A percentile compares a stretch with the other conserved stretches of the same genome.
Conservation (phyloP, 2,113 vertebrate species). For the Myotis yumanensis region DNA sequence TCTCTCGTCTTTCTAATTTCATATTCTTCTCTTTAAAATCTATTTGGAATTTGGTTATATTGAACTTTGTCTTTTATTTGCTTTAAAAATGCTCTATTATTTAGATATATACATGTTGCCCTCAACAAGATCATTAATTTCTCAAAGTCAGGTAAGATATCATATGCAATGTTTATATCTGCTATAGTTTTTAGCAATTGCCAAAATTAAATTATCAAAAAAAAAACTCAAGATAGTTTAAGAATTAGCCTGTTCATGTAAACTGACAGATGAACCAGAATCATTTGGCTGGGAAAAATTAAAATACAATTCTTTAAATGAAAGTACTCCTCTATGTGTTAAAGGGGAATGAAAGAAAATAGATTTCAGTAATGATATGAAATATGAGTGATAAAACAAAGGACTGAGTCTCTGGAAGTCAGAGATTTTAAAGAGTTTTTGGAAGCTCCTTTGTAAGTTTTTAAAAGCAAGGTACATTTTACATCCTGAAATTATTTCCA, state of each 20-base stretch:
- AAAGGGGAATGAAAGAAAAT: conserved; percentile 25
- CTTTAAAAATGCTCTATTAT: not conserved
- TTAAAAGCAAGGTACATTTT: not conserved
- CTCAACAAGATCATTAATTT: not conserved
- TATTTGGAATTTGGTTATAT: not conserved
- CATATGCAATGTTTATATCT: not conserved
- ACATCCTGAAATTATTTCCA: not conserved
- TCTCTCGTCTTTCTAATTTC: not conserved
- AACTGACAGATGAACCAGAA: conserved; percentile 18
- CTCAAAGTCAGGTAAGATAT: not conserved
- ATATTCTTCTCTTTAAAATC: not conserved
- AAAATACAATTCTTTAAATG: not conserved
- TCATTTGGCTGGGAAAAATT: not conserved
- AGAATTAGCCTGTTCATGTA: not conserved
- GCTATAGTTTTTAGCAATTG: not conserved
- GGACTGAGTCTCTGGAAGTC: not conserved
- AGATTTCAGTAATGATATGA: not conserved
- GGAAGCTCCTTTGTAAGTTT: not conserved
- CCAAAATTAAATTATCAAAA: not conserved
- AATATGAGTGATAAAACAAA: not conserved
- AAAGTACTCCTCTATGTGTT: not conserved
- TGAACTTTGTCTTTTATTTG: not conserved
- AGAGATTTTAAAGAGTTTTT: not conserved
- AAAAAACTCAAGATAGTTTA: not conserved
- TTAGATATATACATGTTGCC: not conserved